Evolutionary conservation across 2,797 vertebrate species (phyloP), one percentile per base, ranked within the genome.

Genomic region (Cirrhinus mrigala): DNA sequence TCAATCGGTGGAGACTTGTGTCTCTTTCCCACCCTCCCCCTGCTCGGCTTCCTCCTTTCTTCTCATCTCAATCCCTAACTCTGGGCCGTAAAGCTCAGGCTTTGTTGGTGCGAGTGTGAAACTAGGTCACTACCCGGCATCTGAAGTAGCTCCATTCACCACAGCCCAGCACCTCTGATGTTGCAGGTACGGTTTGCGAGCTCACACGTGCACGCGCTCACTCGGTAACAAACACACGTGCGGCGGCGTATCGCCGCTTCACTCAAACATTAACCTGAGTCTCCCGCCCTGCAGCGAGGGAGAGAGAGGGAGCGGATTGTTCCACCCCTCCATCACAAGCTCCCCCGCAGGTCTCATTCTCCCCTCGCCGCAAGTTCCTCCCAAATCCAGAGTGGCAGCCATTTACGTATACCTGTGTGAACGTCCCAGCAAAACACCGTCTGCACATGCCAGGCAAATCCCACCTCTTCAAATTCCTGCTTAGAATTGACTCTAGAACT

Each of bases 351-450:
- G 93, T 91, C 94, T 93, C 86, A 90, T 94, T 95, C 93, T 91
- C 87, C 87, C 89, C 91, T 94, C 93, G 90, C 91, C 90, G 88
- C 92, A 92, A 92, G 93, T 92, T 94, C 93, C 91, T 84, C 92
- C 50, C 91, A 95, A 95, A 96, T 95, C 94, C 92, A 95, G 94
- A 95, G 92, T 94, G 94, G 94, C 94, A 94, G 93, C 91, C 94
- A 94, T 96, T 96, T 93, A 94, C 93, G 89, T 93, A 94, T 95
- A 96, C 95, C 95, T 96, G 94, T 91, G 92, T 91, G 79, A 94
- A 91, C 92, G 89, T 90, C 89, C 89, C n/a, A 11, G 91, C 60
- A 66, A 66, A 64, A 86, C 91, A 94, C 94, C 94, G 93, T 95
- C 94, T 94, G 93, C 94, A 92, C 94, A 40, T 82, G 93, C 93